Evolutionary conservation across 1,140 invertebrate genomes (phyloP), one percentile per base, ranked within the genome.

Genomic region (Cydia fagiglandana): DNA sequence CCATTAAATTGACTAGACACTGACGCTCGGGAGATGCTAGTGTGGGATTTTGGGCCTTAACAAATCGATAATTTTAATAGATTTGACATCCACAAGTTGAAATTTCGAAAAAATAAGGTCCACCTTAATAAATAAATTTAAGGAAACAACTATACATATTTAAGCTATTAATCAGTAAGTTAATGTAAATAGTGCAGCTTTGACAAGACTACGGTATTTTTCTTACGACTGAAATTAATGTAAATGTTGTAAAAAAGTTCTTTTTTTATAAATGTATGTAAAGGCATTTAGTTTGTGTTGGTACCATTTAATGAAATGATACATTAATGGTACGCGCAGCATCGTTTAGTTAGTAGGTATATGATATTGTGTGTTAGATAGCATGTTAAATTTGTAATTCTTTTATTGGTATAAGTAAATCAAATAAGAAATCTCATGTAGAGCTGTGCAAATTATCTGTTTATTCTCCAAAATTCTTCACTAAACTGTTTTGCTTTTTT

Each of bases 211-310:
- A 87, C 81, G 73, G 83, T 87, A 86, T 85, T 84, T 89, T 88
- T 86, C 83, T 84, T 89, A 88, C 82, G 88, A 89, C 84, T 86
- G 86, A 89, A 77, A 61, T 61, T n/a, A 24, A 61, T 86, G 82
- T 88, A 86, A 84, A 88, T 88, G 80, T 77, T 88, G 86, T 88
- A 88, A 73, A 83, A 87, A 85, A 84, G 75, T 7, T 47, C 30
- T 74, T 77, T 78, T 73, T 79, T 83, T 80, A 83, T 77, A 78
- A 80, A 79, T 83, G 79, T 70, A 70, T 34, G 30, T 4, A 68
- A 83, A 83, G 74, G 83, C 85, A 84, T 88, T 86, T 85, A 84
- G 76, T 83, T 80, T 77, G 86, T 84, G 81, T 79, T 74, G 77
- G 78, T 77, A 80, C 61, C n/a, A 56, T 47, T 47, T 17, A 6